Evolutionary conservation across 2,888 invertebrate species (phyloP), one percentile per base, ranked within the genome.

Genomic region (Xylota sylvarum): DNA sequence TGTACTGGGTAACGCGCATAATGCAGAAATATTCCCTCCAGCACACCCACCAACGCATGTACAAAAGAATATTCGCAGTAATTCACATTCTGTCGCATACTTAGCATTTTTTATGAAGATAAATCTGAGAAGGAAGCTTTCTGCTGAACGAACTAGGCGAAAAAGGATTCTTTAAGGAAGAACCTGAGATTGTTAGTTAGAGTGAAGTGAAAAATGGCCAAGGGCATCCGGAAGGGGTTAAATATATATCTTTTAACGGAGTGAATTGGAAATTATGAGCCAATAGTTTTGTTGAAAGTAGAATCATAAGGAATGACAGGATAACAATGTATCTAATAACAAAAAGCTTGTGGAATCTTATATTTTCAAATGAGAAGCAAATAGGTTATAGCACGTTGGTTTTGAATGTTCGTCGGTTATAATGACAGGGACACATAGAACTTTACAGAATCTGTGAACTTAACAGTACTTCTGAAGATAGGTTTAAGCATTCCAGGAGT

Each of bases 21-120:
- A 76, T 76, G 76, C 48, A 67, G 58, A 35, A 27, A 72, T 50
- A 60, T 69, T 55, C 60, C 52, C 30, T n/a, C 0, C 23, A 17
- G n/a, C 17, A 32, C 10, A 27, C 32, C 32, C 14, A 48, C 32
- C 30, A 56, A 46, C 17, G 81, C 76, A 62, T 74, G 55, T 62
- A 74, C 80, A 80, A 80, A 80, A 62, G 73, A 65, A 52, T 72
- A 46, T 58, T 81, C 62, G 40, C 64, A 76, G 74, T 76, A 76
- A 81, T 74, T 81, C 74, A 81, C 69, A 81, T 81, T 76, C 81
- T 69, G 74, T 76, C 76, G 69, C 69, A 62, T 64, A 76, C 76
- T 81, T 64, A 70, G 62, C 74, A 74, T 69, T 81, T 81, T 67
- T 74, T 74, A 81, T 76, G 81, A 81, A 81, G 81, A 81, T 81